Evolutionary conservation across 2,113 vertebrate genomes (phyloP), one percentile per base, ranked within the genome.

Genomic region (Podarcis raffonei): DNA sequence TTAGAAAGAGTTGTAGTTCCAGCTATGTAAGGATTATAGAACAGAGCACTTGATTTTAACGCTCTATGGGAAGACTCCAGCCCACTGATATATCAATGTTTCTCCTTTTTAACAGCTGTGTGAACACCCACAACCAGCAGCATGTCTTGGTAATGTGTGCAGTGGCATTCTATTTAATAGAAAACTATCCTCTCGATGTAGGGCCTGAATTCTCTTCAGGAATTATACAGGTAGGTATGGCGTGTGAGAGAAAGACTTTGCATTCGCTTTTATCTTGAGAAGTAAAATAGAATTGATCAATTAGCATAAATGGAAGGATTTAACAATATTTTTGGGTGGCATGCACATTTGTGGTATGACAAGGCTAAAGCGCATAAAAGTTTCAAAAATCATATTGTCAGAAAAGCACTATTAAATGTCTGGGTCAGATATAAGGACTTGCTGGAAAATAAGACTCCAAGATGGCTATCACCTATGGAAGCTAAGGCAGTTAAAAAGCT

Each of bases 71-170:
- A 35, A 37, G 23, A 23, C 6, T 18, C 57, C 27, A 18, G 39
- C 66, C 32, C 5, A 32, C 5, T 57, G 72, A 77, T 83, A 72
- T 35, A 39, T 93, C 53, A 87, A 68, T 25, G 57, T 90, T 16
- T 77, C 77, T 65, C 78, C n/a, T 94, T n/a, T 68, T 53, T 95
- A 96, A 53, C 96, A 99, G 99, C 93, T 99, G 98, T 89, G 98
- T 99, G 89, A 98, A 98, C 88, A 90, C 98, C 30, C 99, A 99
- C 85, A 99, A 99, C 97, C 99, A 99, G 94, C 98, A 99, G 96
- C 99, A 99, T 30, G 98, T 99, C 91, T 96, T 99, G 96, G 98
- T 99, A 42, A 99, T 99, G 98, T 99, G 99, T 27, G 99, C 99
- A 30, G 97, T 98, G 23, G 98, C 99, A 2, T 99, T 99, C 96